Evolutionary conservation across 1,140 invertebrate species (phyloP).

Genomic region (Drosophila sucinea): DNA sequence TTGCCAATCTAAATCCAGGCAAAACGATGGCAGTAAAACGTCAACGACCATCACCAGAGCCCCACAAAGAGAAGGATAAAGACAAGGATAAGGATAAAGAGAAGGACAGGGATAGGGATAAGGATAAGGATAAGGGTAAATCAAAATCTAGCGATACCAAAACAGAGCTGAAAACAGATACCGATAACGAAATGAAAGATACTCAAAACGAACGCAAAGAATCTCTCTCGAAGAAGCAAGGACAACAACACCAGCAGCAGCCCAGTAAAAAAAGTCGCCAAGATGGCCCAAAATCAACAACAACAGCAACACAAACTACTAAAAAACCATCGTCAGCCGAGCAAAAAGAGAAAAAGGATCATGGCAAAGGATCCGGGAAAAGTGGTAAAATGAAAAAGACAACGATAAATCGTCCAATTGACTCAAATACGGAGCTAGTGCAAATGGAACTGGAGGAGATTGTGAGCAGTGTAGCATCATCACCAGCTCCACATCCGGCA

Average conservation of each 20-base stretch:
- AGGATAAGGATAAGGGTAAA: constrained; percentile 24
- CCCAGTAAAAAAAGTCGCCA: neutral
- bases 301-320: constrained; percentile 25
- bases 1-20: constrained; percentile 67
- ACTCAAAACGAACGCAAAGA: constrained; percentile 36
- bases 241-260: neutral
- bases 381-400: constrained; percentile 31
- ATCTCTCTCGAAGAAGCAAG: constrained; percentile 28
- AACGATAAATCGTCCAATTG: constrained; percentile 17
- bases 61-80: constrained; percentile 37
- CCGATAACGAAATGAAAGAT: constrained; percentile 31
- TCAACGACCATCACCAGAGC: constrained; percentile 45
- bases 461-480: constrained; percentile 25
- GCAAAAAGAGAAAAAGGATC: neutral
- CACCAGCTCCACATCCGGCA: constrained; percentile 18
- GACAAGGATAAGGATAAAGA: constrained; percentile 8
- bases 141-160: neutral
- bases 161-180: constrained; percentile 15
- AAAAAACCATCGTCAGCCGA: constrained; percentile 11
- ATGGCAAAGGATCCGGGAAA: neutral
- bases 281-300: neutral
- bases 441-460: constrained; percentile 81
- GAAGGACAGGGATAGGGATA: neutral
- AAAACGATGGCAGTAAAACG: constrained; percentile 53
- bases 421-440: constrained; percentile 74